A percentile compares a stretch with the other conserved stretches of the same genome.
Evolutionary conservation across 2,113 vertebrate genomes (phyloP).

Genomic region (Sinocyclocheilus rhinocerous): DNA sequence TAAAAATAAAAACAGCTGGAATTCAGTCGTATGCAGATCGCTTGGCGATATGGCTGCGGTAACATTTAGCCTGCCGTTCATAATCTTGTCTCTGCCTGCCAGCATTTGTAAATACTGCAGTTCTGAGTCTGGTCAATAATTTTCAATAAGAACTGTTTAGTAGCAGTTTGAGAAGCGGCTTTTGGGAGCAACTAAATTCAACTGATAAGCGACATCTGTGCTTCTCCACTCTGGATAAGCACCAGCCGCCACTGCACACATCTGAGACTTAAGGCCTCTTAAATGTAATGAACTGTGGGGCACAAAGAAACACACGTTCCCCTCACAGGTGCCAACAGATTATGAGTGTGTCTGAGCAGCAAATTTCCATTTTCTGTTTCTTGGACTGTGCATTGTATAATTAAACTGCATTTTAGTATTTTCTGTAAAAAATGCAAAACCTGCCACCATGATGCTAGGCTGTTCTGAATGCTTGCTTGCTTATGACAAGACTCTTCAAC

Average conservation of each 20-base stretch:
- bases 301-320: slow-evolving; percentile 32
- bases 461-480: background rate
- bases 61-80: background rate
- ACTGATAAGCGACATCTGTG: slow-evolving; percentile 31
- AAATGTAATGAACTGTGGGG: slow-evolving; percentile 32
- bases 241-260: slow-evolving; percentile 23
- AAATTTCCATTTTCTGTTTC: background rate
- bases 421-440: background rate
- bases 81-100: background rate
- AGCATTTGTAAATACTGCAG: background rate
- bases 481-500: background rate
- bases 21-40: background rate
- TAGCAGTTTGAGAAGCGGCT: background rate
- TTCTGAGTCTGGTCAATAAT: background rate
- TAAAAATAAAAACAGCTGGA: background rate
- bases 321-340: slow-evolving; percentile 15
- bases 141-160: slow-evolving; percentile 12
- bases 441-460: background rate
- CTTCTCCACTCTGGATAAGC: slow-evolving; percentile 9
- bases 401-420: background rate
- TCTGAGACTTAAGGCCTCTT: slow-evolving; percentile 23
- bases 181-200: slow-evolving; percentile 21
- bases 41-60: background rate
- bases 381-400: background rate
- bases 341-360: slow-evolving; percentile 18